Evolutionary conservation across 2,888 invertebrate genomes (phyloP).

Genomic region (Mesorhabditis belari): DNA sequence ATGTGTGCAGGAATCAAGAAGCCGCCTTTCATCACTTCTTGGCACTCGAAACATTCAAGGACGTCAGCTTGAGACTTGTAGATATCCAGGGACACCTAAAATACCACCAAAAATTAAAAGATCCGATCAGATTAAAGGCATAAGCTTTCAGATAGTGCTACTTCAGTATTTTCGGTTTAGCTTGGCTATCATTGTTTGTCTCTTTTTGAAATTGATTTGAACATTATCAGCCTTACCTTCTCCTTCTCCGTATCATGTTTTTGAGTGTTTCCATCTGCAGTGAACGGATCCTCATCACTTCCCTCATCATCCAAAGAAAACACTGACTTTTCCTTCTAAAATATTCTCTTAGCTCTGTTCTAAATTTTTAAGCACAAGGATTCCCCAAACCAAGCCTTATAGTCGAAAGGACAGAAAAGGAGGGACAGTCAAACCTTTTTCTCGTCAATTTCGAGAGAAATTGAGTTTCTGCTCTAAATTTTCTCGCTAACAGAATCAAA

Average conservation of each 20-base stretch:
- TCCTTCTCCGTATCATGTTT: slow-evolving; percentile 21
- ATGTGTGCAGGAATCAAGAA: slow-evolving; percentile 28
- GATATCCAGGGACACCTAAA: background rate
- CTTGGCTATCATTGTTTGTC: background rate
- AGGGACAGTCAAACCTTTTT: no score
- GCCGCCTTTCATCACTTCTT: slow-evolving; percentile 68
- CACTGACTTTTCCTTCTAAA: slow-evolving; percentile 20
- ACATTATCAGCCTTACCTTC: slow-evolving; percentile 9
- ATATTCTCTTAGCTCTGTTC: slow-evolving; percentile 57
- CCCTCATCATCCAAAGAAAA: slow-evolving; percentile 29
- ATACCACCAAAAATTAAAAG: no score
- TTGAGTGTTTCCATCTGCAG: slow-evolving; percentile 4
- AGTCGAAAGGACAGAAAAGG: no score
- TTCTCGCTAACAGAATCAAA: no score
- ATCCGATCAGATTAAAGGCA: no score
- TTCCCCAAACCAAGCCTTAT: no score
- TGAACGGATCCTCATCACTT: slow-evolving; percentile 17
- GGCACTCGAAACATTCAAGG: slow-evolving; percentile 79
- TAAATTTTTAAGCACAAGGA: no score
- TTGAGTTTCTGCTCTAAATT: no score
- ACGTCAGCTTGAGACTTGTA: slow-evolving; percentile 67
- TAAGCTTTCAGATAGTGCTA: no score
- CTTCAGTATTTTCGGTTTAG: no score
- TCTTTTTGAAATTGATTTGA: background rate
- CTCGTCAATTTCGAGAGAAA: no score